These are phyloP conservation scores for Drosophila ochracea DNA, from an alignment of 2,888 invertebrate genomes.

Conservation along the genomic window DNA sequence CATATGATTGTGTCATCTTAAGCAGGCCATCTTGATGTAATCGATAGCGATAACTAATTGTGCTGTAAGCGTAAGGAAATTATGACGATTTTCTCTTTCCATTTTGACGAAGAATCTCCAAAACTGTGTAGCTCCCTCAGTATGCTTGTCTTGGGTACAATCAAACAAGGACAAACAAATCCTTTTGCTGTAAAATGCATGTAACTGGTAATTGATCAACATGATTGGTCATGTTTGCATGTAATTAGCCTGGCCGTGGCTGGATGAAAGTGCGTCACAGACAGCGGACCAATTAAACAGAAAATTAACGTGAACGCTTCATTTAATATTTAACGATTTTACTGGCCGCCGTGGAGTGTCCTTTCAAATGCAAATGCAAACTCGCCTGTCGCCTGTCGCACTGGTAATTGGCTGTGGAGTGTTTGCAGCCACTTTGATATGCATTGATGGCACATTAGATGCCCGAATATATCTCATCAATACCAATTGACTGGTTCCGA, in stretches of 20 bases:
- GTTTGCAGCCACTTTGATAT: conserved; percentile 80
- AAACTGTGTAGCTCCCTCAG: conserved; percentile 65
- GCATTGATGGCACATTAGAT: conserved; percentile 82
- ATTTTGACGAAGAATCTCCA: not conserved
- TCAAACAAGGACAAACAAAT: not conserved
- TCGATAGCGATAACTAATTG: conserved; percentile 3
- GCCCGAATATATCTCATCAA: conserved; percentile 54
- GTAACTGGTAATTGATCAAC: conserved; percentile 76
- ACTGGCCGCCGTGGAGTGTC: conserved; percentile 31
- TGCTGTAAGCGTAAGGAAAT: not conserved
- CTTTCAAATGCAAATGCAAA: conserved; percentile 48
- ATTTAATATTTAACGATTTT: conserved; percentile 85
- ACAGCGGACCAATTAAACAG: conserved; percentile 84
- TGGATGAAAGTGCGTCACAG: conserved; percentile 69
- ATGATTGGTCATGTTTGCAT: conserved; percentile 79
- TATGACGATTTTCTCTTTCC: not conserved
- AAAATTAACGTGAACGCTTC: conserved; percentile 85
- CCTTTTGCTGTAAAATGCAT: conserved; percentile 32
- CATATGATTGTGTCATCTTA: conserved; percentile 27
- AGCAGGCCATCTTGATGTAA: conserved; percentile 3
- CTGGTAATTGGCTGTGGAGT: conserved; percentile 79
- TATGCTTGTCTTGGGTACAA: conserved; percentile 1
- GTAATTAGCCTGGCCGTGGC: conserved; percentile 70
- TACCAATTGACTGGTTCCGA: conserved; percentile 40
- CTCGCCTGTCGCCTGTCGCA: conserved; percentile 38